Conservation (phyloP, 2,113 vertebrate genomes). For the Excalfactoria chinensis region DNA sequence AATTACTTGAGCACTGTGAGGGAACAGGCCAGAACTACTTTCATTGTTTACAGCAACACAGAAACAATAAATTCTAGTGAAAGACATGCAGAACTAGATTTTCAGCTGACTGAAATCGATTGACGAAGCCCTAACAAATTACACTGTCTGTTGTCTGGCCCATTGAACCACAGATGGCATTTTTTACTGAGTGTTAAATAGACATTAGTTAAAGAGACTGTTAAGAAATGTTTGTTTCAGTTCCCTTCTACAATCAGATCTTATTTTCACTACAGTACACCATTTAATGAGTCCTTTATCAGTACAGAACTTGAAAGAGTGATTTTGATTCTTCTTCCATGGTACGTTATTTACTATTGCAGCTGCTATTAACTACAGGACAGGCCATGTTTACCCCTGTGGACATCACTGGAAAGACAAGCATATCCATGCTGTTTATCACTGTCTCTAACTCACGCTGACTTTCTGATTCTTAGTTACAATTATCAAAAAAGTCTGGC, state of each 20-base stretch:
- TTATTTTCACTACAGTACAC: neutral
- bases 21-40: neutral
- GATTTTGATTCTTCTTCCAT: neutral
- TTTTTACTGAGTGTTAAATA: neutral
- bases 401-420: neutral
- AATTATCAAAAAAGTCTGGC: neutral
- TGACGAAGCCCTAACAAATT: neutral
- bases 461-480: neutral
- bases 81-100: neutral
- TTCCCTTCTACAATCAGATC: neutral
- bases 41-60: neutral
- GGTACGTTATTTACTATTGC: neutral
- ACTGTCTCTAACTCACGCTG: neutral
- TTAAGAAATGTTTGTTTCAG: neutral
- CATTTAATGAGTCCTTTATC: neutral
- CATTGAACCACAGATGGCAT: neutral
- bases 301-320: neutral
- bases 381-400: neutral
- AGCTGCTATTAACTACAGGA: neutral
- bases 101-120: neutral
- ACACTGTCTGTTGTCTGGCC: neutral
- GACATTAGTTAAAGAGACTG: neutral
- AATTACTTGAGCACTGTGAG: neutral
- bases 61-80: neutral
- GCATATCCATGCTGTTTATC: neutral